A percentile compares a stretch with the other conserved stretches of the same genome.
Conservation (phyloP, 2,888 invertebrate species). For the Clunio marinus region DNA sequence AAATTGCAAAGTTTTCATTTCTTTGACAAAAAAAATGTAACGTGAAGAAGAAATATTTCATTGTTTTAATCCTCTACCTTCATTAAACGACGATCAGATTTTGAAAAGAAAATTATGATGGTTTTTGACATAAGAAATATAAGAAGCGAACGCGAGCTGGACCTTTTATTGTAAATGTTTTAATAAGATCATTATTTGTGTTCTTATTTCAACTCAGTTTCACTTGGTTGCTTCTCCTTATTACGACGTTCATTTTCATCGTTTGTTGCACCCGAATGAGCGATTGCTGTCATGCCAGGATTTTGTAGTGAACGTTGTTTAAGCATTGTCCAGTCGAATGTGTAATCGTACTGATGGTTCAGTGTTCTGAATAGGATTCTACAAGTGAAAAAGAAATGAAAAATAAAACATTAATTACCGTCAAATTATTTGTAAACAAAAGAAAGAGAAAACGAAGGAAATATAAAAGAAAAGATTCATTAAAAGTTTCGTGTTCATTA, state of each 20-base stretch:
- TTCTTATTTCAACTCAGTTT: conserved; percentile 42
- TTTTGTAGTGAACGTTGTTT: conserved; percentile 70
- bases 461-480: too few species aligned
- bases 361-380: conserved; percentile 98
- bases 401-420: too few species aligned
- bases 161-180: neutral
- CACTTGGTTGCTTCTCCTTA: conserved; percentile 42
- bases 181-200: neutral
- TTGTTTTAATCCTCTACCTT: neutral
- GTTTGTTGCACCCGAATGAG: conserved; percentile 23
- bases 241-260: conserved; percentile 41
- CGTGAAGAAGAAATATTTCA: neutral
- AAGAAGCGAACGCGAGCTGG: neutral
- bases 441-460: too few species aligned
- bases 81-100: too few species aligned
- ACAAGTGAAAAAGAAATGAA: conserved; percentile 56
- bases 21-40: too few species aligned
- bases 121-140: too few species aligned
- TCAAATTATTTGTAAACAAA: too few species aligned
- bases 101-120: too few species aligned
- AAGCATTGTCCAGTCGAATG: conserved; percentile 99
- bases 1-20: too few species aligned
- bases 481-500: too few species aligned
- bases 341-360: conserved; percentile 98
- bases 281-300: conserved; percentile 46